Evolutionary conservation across 2,113 vertebrate genomes (phyloP).

Genomic region (Tapirus terrestris): DNA sequence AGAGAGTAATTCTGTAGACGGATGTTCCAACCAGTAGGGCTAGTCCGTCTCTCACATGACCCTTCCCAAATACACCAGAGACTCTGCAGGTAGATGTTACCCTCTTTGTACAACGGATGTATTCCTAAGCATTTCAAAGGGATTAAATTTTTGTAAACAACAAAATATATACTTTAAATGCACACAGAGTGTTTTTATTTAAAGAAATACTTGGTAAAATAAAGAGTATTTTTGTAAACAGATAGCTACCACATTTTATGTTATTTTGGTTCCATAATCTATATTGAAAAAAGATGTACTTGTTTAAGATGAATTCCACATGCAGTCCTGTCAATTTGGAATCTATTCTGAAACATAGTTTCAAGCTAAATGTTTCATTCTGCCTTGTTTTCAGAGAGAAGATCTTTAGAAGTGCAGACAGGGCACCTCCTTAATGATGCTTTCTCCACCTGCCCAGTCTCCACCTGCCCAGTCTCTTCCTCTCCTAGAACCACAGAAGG

Average conservation of each 20-base stretch:
- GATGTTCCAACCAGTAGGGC: neutral
- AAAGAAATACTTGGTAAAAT: neutral
- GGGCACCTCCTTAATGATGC: neutral
- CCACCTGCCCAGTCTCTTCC: neutral
- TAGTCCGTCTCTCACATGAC: neutral
- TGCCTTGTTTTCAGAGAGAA: neutral
- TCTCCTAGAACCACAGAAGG: neutral
- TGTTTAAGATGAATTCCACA: neutral
- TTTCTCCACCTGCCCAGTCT: too few species aligned
- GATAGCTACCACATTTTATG: neutral
- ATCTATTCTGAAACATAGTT: neutral
- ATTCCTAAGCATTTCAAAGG: neutral
- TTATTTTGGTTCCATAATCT: neutral
- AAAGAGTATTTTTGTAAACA: neutral
- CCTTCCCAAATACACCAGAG: neutral
- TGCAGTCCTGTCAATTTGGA: neutral
- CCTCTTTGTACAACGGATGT: neutral
- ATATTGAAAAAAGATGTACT: neutral
- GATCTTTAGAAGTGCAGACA: neutral
- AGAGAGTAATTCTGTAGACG: neutral
- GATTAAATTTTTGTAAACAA: neutral
- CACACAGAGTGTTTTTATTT: neutral
- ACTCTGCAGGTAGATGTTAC: neutral
- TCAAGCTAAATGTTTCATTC: neutral
- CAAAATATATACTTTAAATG: neutral